Evolutionary conservation across 1,140 invertebrate species (phyloP).

Genomic region (Latrodectus geometricus): DNA sequence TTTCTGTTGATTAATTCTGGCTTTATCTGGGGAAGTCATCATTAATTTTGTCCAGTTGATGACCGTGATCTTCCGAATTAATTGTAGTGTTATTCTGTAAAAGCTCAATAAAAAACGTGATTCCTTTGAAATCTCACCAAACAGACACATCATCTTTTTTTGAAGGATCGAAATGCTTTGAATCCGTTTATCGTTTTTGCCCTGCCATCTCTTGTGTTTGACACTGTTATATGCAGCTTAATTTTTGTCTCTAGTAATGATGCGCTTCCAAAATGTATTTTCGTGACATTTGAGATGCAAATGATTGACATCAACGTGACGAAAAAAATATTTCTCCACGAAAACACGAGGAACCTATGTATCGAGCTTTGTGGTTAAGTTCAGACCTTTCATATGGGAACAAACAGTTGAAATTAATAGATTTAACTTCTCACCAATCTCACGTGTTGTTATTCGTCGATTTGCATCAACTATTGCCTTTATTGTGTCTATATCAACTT

Average conservation of each 20-base stretch:
- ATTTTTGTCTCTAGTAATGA: background rate
- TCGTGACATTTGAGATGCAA: background rate
- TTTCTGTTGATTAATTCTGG: no score
- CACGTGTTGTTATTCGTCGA: background rate
- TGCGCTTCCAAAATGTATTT: background rate
- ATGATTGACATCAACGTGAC: background rate
- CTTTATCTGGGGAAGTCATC: background rate
- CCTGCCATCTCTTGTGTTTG: background rate
- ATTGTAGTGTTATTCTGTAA: no score
- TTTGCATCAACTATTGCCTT: background rate
- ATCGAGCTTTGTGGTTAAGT: background rate
- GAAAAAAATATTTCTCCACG: background rate
- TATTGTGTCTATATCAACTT: background rate
- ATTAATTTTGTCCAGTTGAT: background rate
- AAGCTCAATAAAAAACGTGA: no score
- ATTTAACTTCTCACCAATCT: background rate
- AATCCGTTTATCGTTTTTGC: background rate
- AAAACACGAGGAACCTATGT: background rate
- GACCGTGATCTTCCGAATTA: no score
- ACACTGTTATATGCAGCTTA: no score
- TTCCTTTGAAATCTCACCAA: no score
- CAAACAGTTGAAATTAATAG: background rate
- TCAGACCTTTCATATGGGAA: background rate
- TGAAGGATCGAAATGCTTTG: background rate
- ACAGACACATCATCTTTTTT: no score